These are phyloP conservation scores for Urocolius indicus DNA, from an alignment of 2,113 vertebrate species.

Conservation along the genomic window DNA sequence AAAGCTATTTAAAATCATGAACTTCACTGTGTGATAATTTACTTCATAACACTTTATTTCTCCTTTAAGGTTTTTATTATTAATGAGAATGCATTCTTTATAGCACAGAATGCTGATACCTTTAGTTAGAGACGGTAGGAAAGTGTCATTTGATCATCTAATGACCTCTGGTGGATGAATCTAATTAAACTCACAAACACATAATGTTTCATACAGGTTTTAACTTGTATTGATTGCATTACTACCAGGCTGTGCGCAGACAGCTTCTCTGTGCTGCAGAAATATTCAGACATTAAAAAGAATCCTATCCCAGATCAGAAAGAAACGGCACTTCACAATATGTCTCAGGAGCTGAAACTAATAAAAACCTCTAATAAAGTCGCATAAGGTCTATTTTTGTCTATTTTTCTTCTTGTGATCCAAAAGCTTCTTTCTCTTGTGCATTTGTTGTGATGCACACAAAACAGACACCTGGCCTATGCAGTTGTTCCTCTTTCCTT, in stretches of 20 bases:
- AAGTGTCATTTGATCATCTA: conserved; percentile 73
- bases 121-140: conserved; percentile 55
- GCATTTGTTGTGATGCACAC: background rate
- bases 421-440: background rate
- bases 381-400: background rate
- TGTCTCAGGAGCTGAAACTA: background rate
- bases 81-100: conserved; percentile 69
- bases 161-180: conserved; percentile 78
- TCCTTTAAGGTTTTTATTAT: conserved; percentile 68
- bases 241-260: background rate
- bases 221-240: conserved; percentile 2
- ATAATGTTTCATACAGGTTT: conserved; percentile 37
- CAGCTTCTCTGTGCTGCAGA: background rate
- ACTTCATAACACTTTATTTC: conserved; percentile 57
- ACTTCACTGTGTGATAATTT: conserved; percentile 26
- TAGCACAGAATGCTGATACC: conserved; percentile 43
- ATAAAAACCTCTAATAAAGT: background rate
- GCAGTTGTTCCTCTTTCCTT: background rate
- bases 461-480: background rate
- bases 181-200: conserved; percentile 66
- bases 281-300: background rate
- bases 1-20: conserved; percentile 52
- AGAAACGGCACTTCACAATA: background rate
- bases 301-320: background rate
- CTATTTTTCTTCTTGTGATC: background rate